A percentile compares a stretch with the other conserved stretches of the same genome.
These are phyloP conservation scores for Rhinichthys klamathensis DNA, from an alignment of 2,113 vertebrate species.

Conservation along the genomic window DNA sequence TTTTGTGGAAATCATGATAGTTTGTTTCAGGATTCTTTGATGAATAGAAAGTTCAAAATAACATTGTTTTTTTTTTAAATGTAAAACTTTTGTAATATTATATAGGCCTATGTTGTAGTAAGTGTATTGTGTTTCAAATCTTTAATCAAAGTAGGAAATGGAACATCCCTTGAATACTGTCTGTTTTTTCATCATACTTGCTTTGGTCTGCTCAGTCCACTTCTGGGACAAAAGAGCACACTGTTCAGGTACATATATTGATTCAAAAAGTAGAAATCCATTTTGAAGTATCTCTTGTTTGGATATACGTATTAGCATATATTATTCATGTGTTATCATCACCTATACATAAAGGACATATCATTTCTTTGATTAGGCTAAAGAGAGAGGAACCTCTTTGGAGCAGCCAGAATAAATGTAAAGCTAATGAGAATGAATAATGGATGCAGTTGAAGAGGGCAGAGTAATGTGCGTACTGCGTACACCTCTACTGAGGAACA, in stretches of 20 bases:
- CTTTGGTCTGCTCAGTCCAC: slow-evolving; percentile 5
- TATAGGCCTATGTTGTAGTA: not conserved
- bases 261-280: slow-evolving; percentile 15
- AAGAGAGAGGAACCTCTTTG: not conserved
- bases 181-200: slow-evolving; percentile 11
- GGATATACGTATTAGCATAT: slow-evolving; percentile 43
- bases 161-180: not conserved
- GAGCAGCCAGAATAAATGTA: slow-evolving; percentile 52
- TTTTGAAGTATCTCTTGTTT: slow-evolving; percentile 7
- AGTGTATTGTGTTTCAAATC: not conserved
- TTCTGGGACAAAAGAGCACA: not conserved
- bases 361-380: slow-evolving; percentile 51
- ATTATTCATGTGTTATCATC: slow-evolving; percentile 44
- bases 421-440: slow-evolving; percentile 57
- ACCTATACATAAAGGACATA: slow-evolving; percentile 35
- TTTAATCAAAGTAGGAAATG: slow-evolving; percentile 19
- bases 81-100: not conserved
- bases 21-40: not conserved
- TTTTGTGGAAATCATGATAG: not conserved
- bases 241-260: not conserved
- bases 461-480: slow-evolving; percentile 2
- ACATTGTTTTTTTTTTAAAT: not conserved
- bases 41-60: not conserved
- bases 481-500: slow-evolving; percentile 22
- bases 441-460: slow-evolving; percentile 39